Evolutionary conservation across 2,113 vertebrate species (phyloP), one percentile per base, ranked within the genome.

Genomic region (Neodontobutis hainanensis): DNA sequence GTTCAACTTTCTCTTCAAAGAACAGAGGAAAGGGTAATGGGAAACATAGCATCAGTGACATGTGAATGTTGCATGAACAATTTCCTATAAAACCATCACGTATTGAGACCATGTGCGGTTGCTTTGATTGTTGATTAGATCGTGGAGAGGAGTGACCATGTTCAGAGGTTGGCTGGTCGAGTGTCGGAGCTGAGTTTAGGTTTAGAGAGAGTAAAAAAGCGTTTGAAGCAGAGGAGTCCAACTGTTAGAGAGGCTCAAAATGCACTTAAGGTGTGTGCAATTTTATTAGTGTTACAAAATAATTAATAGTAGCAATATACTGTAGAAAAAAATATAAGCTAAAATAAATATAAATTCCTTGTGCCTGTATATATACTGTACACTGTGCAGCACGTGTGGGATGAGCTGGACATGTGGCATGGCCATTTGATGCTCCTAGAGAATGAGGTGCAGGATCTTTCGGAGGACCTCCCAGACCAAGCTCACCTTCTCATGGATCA

Each of bases 391-490:
- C 81, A 85, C 68, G 90, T 95, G 34, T 98, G 97, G 97, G 95
- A 97, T 63, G 92, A 95, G 85, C 72, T 99, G 49, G 97, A 99
- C 10, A 66, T 85, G 0, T 98, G 95, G 95, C 97, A 95, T 85
- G 91, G 94, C 73, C 93, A 91, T 63, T 84, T 98, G 55, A 94
- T 93, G 15, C 90, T 94, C 6, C 88, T 99, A 81, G 97, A 98
- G 75, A 93, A 90, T 0, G 95, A 98, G 75, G 94, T 96, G 57
- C 96, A 97, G 49, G 97, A 99, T 63, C 73, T 96, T 3, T 93
- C 92, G 0, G 96, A 96, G 83, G 93, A 94, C 60, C 84, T 95
- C 10, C 95, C 95, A 3, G 87, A 91, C 52, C 92, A 93, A 0
- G 94, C 92, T 0, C 96, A 96, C 38, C 81, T 94, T 19, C 85